A percentile compares a stretch with the other conserved stretches of the same genome.
Conservation (phyloP, 2,888 invertebrate genomes). For the Merodon equestris region DNA sequence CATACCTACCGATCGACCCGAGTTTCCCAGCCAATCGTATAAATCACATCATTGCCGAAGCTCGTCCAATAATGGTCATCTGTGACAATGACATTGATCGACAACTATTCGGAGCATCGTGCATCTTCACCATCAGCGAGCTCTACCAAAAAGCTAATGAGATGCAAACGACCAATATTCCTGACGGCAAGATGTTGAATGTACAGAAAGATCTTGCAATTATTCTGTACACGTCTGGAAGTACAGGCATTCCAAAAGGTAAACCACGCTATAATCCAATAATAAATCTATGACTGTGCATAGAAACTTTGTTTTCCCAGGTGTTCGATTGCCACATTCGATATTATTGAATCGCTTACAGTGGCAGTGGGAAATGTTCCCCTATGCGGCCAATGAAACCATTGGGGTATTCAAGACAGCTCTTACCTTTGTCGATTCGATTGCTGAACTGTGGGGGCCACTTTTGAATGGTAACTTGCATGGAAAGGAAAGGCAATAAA, state of each 20-base stretch:
- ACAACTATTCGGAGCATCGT: conserved; percentile 72
- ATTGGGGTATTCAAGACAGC: conserved; percentile 94
- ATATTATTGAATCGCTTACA: conserved; percentile 89
- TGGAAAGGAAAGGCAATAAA: neutral
- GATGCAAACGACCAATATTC: conserved; percentile 73
- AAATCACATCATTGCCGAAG: conserved; percentile 87
- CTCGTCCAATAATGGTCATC: conserved; percentile 83
- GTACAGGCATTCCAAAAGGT: conserved; percentile 94
- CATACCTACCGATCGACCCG: conserved; percentile 90
- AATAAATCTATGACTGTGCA: too few relatives aligned
- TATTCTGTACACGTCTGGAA: conserved; percentile 84
- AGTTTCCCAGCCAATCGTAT: conserved; percentile 85
- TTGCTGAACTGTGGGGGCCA: conserved; percentile 93
- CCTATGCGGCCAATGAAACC: conserved; percentile 84
- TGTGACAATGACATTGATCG: conserved; percentile 81
- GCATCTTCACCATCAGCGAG: conserved; percentile 72
- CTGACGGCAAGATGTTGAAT: conserved; percentile 77
- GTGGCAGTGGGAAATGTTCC: conserved; percentile 93
- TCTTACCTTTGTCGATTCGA: conserved; percentile 93
- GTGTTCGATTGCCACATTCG: conserved; percentile 88
- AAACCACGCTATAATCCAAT: conserved; percentile 27
- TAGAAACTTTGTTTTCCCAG: conserved; percentile 77
- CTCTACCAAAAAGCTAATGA: conserved; percentile 73
- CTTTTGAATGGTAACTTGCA: conserved; percentile 82
- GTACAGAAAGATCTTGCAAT: conserved; percentile 74